Evolutionary conservation across 2,888 invertebrate genomes (phyloP).

Genomic region (Limnephilus rhombicus): DNA sequence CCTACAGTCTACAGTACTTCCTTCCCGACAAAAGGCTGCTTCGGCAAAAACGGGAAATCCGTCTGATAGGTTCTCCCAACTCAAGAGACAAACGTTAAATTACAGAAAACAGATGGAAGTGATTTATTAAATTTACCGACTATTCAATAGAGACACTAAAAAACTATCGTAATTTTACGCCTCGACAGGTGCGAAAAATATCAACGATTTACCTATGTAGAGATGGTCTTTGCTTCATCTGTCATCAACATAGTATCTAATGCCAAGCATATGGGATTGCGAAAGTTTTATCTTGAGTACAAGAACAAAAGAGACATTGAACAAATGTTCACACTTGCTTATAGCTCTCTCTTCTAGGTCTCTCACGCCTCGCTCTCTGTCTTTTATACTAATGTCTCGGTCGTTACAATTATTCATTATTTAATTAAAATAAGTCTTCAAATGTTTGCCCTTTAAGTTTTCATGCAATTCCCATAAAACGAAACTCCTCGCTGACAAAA

Average conservation of each 20-base stretch:
- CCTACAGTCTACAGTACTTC: too few species aligned
- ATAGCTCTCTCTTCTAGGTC: too few species aligned
- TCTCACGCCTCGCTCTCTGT: too few species aligned
- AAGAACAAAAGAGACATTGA: too few species aligned
- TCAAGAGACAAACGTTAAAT: not conserved
- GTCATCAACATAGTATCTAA: too few species aligned
- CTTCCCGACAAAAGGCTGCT: not conserved
- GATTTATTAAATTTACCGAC: not conserved
- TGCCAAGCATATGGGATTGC: too few species aligned
- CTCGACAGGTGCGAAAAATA: not conserved
- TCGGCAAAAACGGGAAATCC: not conserved
- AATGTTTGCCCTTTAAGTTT: not conserved
- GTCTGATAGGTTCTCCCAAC: not conserved
- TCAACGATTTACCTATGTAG: not conserved
- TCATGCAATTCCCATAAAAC: not conserved
- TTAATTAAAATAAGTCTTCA: not conserved
- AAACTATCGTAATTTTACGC: not conserved
- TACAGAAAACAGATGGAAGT: not conserved
- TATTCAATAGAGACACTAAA: not conserved
- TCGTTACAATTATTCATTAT: not conserved
- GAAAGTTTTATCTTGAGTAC: too few species aligned
- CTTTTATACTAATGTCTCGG: not conserved
- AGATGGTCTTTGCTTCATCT: too few species aligned
- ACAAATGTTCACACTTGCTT: too few species aligned
- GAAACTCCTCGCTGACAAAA: not conserved